Base-by-base conservation (phyloP, 1,140 invertebrate genomes). In the Calliphora vicina region DNA sequence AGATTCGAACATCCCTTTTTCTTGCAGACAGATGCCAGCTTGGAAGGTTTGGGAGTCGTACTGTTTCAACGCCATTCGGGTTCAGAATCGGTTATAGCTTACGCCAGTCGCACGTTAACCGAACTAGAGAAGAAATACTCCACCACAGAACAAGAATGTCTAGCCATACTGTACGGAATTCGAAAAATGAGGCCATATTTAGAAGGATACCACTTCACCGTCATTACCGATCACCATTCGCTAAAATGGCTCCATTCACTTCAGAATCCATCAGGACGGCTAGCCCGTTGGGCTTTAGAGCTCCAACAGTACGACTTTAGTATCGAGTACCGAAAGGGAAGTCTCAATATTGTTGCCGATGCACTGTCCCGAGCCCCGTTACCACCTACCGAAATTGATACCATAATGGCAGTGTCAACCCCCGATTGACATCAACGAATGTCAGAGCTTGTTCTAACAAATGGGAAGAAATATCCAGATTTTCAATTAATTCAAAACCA, bases 81-180 rank as follows among this genome's bases (percentile, higher is more conserved):
- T 0, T 6, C 74, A 35, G 86, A 87, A 23, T n/a, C 78, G 0
- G 80, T 82, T 0, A 78, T 84, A 8, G 83, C 83, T 15, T 78
- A 84, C n/a, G 83, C 67, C n/a, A 84, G 78, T 42, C 23, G 72
- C 82, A 43, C 80, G 8, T 50, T 84, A 9, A 81, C 23, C 8
- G 73, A 26, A 1, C 20, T 82, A 13, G 83, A 84, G 76, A n/a
- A 20, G 61, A 92, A 92, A 26, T 93, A 91, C 83, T 84, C 84
- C 4, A 86, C 86, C 8, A 91, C 90, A 1, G 92, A 93, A 85
- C 84, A 86, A 80, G 92, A 93, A 88, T 90, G 89, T 81, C 84
- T 93, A 57, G 91, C 91, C 29, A 80, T 80, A n/a, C 23, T 80
- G 6, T 80, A 35, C 25, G 42, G 78, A 42, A 81, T 81, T 13